Evolutionary conservation across 2,888 invertebrate species (phyloP).

Genomic region (Heliconius charithonia): DNA sequence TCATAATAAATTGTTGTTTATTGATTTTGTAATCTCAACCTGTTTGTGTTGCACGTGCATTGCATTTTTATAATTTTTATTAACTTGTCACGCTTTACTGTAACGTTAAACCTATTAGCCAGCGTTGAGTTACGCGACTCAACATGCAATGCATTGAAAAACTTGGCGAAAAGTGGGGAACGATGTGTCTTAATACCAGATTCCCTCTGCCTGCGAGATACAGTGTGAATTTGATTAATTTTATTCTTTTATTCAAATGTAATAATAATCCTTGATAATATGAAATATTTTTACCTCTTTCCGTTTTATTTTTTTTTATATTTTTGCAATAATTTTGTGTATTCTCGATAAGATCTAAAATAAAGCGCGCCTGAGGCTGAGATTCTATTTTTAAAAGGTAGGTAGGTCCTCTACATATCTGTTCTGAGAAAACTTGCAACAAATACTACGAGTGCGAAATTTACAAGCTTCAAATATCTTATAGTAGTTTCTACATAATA

Average conservation of each 20-base stretch:
- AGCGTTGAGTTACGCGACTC: too few species aligned
- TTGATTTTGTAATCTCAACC: conserved; percentile 53
- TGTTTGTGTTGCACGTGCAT: conserved; percentile 48
- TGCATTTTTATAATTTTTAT: conserved; percentile 47
- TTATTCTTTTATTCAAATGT: not conserved
- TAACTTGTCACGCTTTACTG: conserved; percentile 18
- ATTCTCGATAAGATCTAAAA: not conserved
- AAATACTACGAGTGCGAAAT: conserved; percentile 13
- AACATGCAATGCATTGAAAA: too few species aligned
- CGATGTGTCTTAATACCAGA: too few species aligned
- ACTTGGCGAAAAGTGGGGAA: too few species aligned
- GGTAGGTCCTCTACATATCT: not conserved
- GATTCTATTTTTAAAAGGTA: conserved; percentile 7
- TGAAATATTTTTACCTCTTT: not conserved
- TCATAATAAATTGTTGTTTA: conserved; percentile 53
- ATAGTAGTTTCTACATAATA: conserved; percentile 17
- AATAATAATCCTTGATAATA: not conserved
- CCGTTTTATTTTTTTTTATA: not conserved
- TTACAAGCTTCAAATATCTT: not conserved
- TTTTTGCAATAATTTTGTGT: not conserved
- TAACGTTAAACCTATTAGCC: not conserved
- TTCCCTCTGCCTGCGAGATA: too few species aligned
- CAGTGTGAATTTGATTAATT: too few species aligned
- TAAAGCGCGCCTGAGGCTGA: not conserved
- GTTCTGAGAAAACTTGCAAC: conserved; percentile 7